These are phyloP conservation scores for Brachionus calyciflorus DNA, from an alignment of 1,140 invertebrate species.

Conservation along the genomic window DNA sequence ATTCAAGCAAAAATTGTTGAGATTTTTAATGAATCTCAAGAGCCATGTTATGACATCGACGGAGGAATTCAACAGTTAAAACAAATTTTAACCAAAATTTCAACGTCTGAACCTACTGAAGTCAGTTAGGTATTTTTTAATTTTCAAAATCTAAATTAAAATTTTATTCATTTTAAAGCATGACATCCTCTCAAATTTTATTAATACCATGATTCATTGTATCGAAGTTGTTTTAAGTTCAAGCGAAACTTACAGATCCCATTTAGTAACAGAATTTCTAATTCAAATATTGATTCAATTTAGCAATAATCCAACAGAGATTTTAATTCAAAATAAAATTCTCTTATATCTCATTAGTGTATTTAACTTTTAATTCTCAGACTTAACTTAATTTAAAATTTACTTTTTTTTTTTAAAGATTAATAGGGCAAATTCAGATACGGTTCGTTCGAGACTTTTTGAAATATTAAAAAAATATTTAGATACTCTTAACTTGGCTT, in stretches of 20 bases:
- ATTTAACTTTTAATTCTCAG: neutral
- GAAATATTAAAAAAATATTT: slow-evolving; percentile 27
- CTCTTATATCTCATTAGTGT: neutral
- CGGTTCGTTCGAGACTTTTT: neutral
- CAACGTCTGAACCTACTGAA: neutral
- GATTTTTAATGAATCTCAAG: slow-evolving; percentile 16
- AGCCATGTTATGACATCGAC: slow-evolving; percentile 3
- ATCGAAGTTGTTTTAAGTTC: neutral
- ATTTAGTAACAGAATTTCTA: slow-evolving; percentile 20
- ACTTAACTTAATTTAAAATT: neutral
- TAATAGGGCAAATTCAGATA: slow-evolving; percentile 5
- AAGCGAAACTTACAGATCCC: neutral
- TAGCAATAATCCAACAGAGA: neutral
- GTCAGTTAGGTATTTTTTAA: neutral
- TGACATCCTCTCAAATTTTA: neutral
- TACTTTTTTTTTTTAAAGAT: neutral
- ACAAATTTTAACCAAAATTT: neutral
- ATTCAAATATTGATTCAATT: neutral
- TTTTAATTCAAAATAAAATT: neutral
- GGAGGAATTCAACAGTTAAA: neutral
- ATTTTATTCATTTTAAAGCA: neutral
- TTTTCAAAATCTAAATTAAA: neutral
- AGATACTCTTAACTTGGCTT: neutral
- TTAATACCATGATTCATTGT: neutral
- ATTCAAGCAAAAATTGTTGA: neutral